Percentiles rank a stretch among this genome's conserved stretches.
phyloP scores from a whole-genome alignment of 2,888 invertebrate species.

The Hydrotaea diabolus region DNA sequence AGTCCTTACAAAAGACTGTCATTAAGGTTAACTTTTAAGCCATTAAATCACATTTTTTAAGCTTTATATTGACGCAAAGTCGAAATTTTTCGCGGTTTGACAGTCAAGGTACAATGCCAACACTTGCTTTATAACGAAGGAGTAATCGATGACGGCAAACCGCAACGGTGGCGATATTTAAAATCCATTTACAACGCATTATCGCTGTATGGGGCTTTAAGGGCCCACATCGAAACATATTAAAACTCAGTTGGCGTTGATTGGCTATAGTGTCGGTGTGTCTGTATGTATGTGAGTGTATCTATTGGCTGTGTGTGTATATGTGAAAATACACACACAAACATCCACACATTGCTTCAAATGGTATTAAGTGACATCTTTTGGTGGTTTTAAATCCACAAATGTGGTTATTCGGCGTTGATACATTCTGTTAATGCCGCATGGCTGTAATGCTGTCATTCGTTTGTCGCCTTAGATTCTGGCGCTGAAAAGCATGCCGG shows the following conservation, averaged over 20 bases:
- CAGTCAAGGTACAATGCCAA: no score
- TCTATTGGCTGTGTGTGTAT: background rate
- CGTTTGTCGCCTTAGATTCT: background rate
- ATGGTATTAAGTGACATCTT: slow-evolving; percentile 1
- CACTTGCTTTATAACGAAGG: background rate
- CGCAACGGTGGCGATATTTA: background rate
- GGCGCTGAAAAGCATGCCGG: background rate
- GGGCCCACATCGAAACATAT: background rate
- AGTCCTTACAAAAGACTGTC: background rate
- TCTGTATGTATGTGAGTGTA: background rate
- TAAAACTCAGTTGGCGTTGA: background rate
- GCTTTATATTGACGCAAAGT: background rate
- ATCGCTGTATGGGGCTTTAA: background rate
- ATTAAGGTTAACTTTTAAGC: background rate
- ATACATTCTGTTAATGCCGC: background rate
- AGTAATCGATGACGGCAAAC: background rate
- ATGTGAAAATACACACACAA: background rate
- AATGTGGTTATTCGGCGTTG: slow-evolving; percentile 3
- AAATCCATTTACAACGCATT: background rate
- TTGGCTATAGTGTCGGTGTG: background rate
- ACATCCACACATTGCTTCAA: background rate
- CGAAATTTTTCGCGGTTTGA: background rate
- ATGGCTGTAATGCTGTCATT: background rate
- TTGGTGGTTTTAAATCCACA: slow-evolving; percentile 1
- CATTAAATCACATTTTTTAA: background rate